A percentile compares a stretch with the other conserved stretches of the same genome.
Conservation (phyloP, 2,113 vertebrate species). For the Notothenia rossii region DNA sequence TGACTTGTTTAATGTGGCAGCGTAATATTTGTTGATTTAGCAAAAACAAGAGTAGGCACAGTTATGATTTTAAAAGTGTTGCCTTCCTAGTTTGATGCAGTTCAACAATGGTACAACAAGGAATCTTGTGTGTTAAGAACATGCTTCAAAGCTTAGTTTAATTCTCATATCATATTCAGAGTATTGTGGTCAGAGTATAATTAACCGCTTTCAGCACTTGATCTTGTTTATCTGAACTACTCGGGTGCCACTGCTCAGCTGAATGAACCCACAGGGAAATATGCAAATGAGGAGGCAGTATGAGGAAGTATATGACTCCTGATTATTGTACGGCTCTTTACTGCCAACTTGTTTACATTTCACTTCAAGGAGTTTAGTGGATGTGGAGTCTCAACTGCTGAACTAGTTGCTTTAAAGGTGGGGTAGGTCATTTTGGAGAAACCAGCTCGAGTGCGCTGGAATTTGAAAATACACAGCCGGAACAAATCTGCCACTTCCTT, state of each 20-base stretch:
- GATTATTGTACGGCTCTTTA: neutral
- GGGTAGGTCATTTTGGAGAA: no score
- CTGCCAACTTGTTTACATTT: neutral
- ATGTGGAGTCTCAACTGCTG: neutral
- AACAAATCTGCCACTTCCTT: no score
- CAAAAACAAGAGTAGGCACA: neutral
- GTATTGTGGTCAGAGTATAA: neutral
- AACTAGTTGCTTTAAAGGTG: neutral
- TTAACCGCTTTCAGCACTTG: neutral
- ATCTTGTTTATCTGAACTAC: neutral
- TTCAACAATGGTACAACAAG: neutral
- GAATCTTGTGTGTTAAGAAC: neutral
- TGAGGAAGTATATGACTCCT: neutral
- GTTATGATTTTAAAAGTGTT: conserved; percentile 14
- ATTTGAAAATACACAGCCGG: no score
- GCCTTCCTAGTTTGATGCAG: neutral
- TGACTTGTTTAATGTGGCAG: neutral
- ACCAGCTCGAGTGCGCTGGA: no score
- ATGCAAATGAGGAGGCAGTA: conserved; percentile 38
- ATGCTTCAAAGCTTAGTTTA: neutral
- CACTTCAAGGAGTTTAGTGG: neutral
- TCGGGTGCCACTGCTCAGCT: neutral
- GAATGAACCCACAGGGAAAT: conserved; percentile 4
- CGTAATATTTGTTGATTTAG: conserved; percentile 8
- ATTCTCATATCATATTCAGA: neutral